Conservation (phyloP, 64 coral and sea anemone species). For the Anthopleura sola region DNA sequence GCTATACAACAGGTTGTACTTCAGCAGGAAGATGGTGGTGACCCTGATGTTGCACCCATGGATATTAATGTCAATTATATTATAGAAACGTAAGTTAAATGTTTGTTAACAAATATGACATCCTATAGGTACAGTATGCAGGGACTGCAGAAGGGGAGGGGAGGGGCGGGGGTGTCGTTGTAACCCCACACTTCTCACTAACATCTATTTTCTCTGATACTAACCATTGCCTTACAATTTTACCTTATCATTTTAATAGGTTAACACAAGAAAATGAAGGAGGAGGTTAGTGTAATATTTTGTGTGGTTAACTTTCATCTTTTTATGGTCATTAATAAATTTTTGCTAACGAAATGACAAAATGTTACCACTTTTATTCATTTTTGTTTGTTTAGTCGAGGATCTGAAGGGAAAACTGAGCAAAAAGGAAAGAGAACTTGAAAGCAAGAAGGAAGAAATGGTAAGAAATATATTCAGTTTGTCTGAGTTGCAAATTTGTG, state of each 20-base stretch:
- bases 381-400: constrained; percentile 47
- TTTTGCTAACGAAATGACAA: not conserved
- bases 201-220: not conserved
- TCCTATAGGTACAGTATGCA: too few species aligned
- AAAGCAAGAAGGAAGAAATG: constrained; percentile 81
- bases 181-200: too few species aligned
- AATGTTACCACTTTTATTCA: not conserved
- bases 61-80: constrained; percentile 96
- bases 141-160: too few species aligned
- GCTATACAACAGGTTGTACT: constrained; percentile 86
- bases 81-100: constrained; percentile 79
- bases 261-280: constrained; percentile 85
- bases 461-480: too few species aligned
- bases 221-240: not conserved
- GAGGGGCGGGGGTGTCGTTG: too few species aligned
- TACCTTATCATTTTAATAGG: constrained; percentile 27
- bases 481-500: too few species aligned
- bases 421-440: constrained; percentile 80
- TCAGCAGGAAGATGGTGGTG: constrained; percentile 88
- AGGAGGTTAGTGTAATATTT: constrained; percentile 36
- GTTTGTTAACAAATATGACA: not conserved
- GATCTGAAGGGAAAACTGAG: constrained; percentile 66
- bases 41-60: constrained; percentile 90
- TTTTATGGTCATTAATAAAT: not conserved
- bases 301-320: too few species aligned